Base-by-base conservation (phyloP, 2,113 vertebrate species). In the Scophthalmus maximus region DNA sequence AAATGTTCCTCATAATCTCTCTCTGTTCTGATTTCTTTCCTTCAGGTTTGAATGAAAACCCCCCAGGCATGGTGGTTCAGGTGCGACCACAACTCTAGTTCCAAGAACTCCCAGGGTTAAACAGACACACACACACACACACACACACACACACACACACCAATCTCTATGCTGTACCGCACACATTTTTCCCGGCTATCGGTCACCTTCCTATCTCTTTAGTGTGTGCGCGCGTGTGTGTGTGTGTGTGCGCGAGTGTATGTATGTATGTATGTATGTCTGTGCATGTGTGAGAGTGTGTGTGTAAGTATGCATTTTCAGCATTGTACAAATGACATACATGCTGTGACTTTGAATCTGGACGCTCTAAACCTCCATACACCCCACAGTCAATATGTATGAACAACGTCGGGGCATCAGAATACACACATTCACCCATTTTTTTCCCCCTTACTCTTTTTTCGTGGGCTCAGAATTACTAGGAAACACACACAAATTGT, bases 61-160 rank as follows among this genome's bases (percentile, higher is more conserved):
- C 84, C 67, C 76, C 70, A 32, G 76, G 63, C 75, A 44, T 46
- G 57, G 50, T 68, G 76, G 87, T 49, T 84, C 87, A 81, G 73
- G 58, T 88, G 78, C 73, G 76, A 86, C 78, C 70, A 29, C 59
- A 59, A 74, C 46, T 63, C 47, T 60, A 46, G 11, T n/a, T 82
- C 30, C 18, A 6, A 65, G 56, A 56, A 23, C 20, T 36, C 32
- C 46, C 38, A 47, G 55, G 36, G 59, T 73, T 53, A 74, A 73
- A 68, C 25, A 71, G 34, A 68, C 58, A 42, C 32, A 22, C 59
- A 42, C 49, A 32, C 26, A 60, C 34, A 29, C 64, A 53, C 25
- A 66, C 50, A 68, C 58, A 47, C 38, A 30, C 32, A 73, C 30
- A 25, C 63, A 44, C 23, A 65, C 49, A 63, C 61, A 70, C 8